Conservation (phyloP, 2,888 invertebrate genomes). For the Drepanosiphum platanoidis region DNA sequence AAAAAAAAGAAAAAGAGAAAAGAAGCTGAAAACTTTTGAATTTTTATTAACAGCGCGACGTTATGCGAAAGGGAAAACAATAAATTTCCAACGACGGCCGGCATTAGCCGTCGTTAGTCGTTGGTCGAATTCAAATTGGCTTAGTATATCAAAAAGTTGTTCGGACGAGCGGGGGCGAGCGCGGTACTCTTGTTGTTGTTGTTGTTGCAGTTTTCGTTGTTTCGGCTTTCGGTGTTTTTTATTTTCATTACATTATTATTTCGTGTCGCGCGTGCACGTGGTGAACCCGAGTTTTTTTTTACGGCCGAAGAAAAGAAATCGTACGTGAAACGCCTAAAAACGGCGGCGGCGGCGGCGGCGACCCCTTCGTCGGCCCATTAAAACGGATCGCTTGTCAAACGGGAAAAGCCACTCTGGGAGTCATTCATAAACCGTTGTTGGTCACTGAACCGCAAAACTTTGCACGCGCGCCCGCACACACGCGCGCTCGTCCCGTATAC, state of each 20-base stretch:
- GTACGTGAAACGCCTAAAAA: conserved; percentile 35
- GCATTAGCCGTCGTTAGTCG: conserved; percentile 11
- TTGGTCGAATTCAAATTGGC: conserved; percentile 41
- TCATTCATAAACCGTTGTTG: conserved; percentile 49
- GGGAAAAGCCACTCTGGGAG: conserved; percentile 60
- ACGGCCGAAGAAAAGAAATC: not conserved
- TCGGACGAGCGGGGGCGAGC: not conserved
- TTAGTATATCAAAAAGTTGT: conserved; percentile 57
- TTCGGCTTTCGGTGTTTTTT: not conserved
- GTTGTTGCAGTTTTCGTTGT: not conserved
- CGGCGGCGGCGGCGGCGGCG: not conserved
- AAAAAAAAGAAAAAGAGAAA: too few relatives aligned
- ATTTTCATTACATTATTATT: conserved; percentile 11
- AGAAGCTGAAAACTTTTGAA: not conserved
- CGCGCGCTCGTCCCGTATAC: not conserved
- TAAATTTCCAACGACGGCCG: conserved; percentile 37
- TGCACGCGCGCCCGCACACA: not conserved
- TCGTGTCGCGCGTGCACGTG: too few relatives aligned
- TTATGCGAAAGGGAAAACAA: not conserved
- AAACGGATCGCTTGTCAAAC: conserved; percentile 61
- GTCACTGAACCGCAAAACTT: conserved; percentile 32
- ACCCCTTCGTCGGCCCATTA: not conserved
- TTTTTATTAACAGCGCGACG: conserved; percentile 4
- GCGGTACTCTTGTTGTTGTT: not conserved
- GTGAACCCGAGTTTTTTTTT: conserved; percentile 6